Percentiles rank a stretch among this genome's conserved stretches.
phyloP scores from a whole-genome alignment of 2,888 invertebrate species.

The Thereva unica region DNA sequence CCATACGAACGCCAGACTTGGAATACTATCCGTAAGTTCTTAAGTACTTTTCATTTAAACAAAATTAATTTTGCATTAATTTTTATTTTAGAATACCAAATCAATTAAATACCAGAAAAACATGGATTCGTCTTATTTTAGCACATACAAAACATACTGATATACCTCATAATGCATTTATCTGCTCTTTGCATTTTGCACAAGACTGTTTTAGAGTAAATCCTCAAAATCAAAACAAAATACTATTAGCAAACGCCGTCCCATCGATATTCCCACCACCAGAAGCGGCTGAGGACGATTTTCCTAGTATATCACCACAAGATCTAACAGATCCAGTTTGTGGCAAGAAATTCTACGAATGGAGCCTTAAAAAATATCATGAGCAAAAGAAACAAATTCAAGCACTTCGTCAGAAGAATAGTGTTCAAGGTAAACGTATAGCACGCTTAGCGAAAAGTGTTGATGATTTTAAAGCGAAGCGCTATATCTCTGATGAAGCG shows the following conservation, averaged over 20 bases:
- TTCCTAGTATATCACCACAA: conserved; percentile 1
- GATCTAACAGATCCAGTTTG: conserved; percentile 10
- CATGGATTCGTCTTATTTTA: conserved; percentile 19
- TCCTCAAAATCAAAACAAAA: conserved; percentile 6
- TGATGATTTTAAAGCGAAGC: conserved; percentile 32
- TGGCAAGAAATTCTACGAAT: conserved; percentile 24
- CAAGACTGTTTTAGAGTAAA: neutral
- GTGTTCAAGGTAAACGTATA: conserved; percentile 15
- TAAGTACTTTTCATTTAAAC: neutral
- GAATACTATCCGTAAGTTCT: conserved; percentile 28
- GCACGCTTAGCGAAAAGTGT: conserved; percentile 27
- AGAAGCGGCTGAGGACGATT: neutral
- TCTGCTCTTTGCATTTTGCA: conserved; percentile 23
- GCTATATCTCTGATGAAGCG: conserved; percentile 29
- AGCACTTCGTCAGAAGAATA: neutral
- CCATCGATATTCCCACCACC: conserved; percentile 21
- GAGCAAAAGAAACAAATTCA: conserved; percentile 15
- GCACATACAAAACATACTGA: conserved; percentile 16
- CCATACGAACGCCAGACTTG: neutral
- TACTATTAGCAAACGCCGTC: conserved; percentile 14
- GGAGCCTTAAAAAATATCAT: conserved; percentile 21
- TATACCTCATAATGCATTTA: neutral
- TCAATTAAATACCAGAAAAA: neutral
- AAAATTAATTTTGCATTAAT: neutral
- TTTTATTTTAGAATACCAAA: conserved; percentile 11